Evolutionary conservation across 30 jellyfish, hydroid and myxozoan genomes (phyloP).

Genomic region (Aurelia aurita): DNA sequence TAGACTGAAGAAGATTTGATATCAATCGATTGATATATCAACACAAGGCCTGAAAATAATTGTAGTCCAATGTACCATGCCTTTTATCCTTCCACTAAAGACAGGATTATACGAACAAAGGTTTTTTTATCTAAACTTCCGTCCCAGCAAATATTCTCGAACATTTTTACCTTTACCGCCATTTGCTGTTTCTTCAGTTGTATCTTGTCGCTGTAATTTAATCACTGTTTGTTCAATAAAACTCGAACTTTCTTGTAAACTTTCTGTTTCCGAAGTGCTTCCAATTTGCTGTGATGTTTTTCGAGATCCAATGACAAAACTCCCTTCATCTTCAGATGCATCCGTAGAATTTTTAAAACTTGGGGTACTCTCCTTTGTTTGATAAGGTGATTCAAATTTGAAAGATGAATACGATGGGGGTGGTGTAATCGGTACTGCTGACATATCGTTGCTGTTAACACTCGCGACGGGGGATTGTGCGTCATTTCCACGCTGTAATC

Average conservation of each 20-base stretch:
- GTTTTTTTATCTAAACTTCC: not conserved
- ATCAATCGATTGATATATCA: not conserved
- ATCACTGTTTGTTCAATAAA: slow-evolving; percentile 31
- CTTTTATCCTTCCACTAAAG: too few species aligned
- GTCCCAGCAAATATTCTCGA: not conserved
- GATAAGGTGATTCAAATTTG: slow-evolving; percentile 29
- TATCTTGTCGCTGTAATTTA: slow-evolving; percentile 65
- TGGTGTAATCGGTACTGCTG: slow-evolving; percentile 34
- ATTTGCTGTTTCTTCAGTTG: slow-evolving; percentile 37
- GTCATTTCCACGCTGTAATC: slow-evolving; percentile 46
- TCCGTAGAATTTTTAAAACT: slow-evolving; percentile 48
- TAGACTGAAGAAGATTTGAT: too few species aligned
- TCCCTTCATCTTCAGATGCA: slow-evolving; percentile 90
- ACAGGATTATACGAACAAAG: not conserved
- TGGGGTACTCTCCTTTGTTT: slow-evolving; percentile 34
- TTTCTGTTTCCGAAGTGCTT: slow-evolving; percentile 25
- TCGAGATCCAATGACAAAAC: slow-evolving; percentile 61
- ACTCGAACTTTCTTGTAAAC: slow-evolving; percentile 5
- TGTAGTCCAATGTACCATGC: too few species aligned
- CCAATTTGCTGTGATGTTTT: slow-evolving; percentile 40
- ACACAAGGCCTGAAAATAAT: not conserved
- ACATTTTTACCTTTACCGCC: not conserved
- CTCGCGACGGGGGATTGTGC: slow-evolving; percentile 40
- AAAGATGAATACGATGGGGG: slow-evolving; percentile 71
- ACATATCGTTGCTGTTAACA: slow-evolving; percentile 11